A percentile compares a stretch with the other conserved stretches of the same genome.
Evolutionary conservation across 2,113 vertebrate species (phyloP).

Genomic region (Percopsis transmontana): DNA sequence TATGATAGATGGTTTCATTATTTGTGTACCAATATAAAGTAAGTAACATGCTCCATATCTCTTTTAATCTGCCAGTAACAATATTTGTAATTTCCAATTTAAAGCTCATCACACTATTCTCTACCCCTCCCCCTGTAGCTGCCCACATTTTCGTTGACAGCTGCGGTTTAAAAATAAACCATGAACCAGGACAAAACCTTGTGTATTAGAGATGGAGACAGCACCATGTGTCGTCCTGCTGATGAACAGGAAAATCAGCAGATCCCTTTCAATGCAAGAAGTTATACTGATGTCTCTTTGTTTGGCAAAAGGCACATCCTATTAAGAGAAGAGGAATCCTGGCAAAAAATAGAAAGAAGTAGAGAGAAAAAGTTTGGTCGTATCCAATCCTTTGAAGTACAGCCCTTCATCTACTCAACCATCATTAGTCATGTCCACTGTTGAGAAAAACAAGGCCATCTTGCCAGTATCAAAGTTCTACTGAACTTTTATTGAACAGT

Average conservation of each 20-base stretch:
- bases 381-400: constrained; percentile 7
- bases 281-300: constrained; percentile 18
- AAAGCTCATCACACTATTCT: too few relatives aligned
- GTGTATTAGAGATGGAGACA: too few relatives aligned
- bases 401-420: background rate
- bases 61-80: too few relatives aligned
- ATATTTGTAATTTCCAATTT: too few relatives aligned
- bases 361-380: background rate
- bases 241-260: background rate
- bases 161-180: too few relatives aligned
- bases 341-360: constrained; percentile 1
- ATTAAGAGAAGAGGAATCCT: constrained; percentile 40
- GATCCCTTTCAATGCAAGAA: constrained; percentile 7
- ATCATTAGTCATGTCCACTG: constrained; percentile 15
- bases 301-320: constrained; percentile 19
- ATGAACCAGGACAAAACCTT: too few relatives aligned
- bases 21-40: background rate
- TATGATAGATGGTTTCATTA: background rate
- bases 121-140: too few relatives aligned
- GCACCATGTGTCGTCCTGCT: too few relatives aligned
- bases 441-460: too few relatives aligned
- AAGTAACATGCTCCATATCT: background rate
- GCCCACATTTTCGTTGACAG: too few relatives aligned
- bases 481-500: too few relatives aligned
- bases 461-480: too few relatives aligned